Evolutionary conservation across 2,888 invertebrate species (phyloP).

Genomic region (Athalia circularis): DNA sequence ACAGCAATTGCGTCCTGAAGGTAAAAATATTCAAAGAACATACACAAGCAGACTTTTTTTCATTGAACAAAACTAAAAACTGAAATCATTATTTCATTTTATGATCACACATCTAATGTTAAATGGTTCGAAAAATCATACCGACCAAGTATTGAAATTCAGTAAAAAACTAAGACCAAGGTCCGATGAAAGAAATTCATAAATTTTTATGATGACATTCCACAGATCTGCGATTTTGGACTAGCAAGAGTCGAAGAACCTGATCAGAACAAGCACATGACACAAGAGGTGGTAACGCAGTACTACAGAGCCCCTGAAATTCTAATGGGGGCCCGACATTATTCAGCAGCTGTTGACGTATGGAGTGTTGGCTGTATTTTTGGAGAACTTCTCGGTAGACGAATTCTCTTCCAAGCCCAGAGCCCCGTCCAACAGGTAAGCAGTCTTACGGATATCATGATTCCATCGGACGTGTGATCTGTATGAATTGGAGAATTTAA

Average conservation of each 20-base stretch:
- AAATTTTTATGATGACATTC: constrained; percentile 50
- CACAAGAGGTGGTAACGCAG: constrained; percentile 99
- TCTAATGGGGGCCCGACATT: constrained; percentile 98
- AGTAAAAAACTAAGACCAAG: too few relatives aligned
- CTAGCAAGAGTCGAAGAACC: constrained; percentile 98
- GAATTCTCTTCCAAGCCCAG: constrained; percentile 98
- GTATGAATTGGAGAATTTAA: not conserved
- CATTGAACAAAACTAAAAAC: too few relatives aligned
- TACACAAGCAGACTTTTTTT: not conserved
- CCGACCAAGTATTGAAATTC: too few relatives aligned
- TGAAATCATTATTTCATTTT: too few relatives aligned
- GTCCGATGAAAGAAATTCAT: not conserved
- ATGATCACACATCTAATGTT: too few relatives aligned
- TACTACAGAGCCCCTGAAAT: constrained; percentile 99
- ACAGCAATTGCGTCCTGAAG: constrained; percentile 99
- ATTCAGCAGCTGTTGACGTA: constrained; percentile 97
- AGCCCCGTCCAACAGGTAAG: constrained; percentile 95
- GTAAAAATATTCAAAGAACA: constrained; percentile 71
- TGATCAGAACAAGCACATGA: constrained; percentile 95
- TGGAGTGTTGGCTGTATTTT: constrained; percentile 99
- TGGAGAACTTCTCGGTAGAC: constrained; percentile 95
- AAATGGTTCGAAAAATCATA: too few relatives aligned
- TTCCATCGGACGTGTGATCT: not conserved
- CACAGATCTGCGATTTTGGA: constrained; percentile 98
- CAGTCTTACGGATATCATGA: constrained; percentile 3